phyloP scores from a whole-genome alignment of 2,888 invertebrate species.

The Serrognathus titanus region DNA sequence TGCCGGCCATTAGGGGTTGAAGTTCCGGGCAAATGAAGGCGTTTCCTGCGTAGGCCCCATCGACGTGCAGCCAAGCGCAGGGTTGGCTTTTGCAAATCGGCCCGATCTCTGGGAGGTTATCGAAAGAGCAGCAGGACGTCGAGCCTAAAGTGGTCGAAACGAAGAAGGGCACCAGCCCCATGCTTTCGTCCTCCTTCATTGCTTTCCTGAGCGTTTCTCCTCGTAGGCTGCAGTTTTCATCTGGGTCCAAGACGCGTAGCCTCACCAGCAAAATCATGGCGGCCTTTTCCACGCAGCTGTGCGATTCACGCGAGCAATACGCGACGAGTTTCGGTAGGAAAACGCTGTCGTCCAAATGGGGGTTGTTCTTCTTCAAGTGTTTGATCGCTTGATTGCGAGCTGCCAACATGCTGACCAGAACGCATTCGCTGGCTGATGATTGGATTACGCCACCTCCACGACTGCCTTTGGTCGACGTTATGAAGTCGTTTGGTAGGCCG shows the following conservation, averaged over 20 bases:
- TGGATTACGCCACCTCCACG: constrained; percentile 78
- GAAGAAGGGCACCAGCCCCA: constrained; percentile 78
- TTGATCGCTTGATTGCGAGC: constrained; percentile 71
- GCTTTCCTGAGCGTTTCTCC: constrained; percentile 61
- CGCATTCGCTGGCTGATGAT: constrained; percentile 81
- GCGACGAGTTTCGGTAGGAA: constrained; percentile 75
- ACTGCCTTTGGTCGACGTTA: constrained; percentile 52
- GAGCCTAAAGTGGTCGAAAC: constrained; percentile 81
- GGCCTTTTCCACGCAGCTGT: constrained; percentile 76
- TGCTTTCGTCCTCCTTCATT: constrained; percentile 68
- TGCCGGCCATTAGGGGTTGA: constrained; percentile 60
- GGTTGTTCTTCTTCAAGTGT: constrained; percentile 55
- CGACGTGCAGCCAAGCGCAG: constrained; percentile 81
- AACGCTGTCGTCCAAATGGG: constrained; percentile 60
- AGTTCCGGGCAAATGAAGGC: constrained; percentile 84
- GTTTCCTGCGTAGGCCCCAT: constrained; percentile 85
- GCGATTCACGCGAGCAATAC: constrained; percentile 69
- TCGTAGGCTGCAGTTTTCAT: constrained; percentile 63
- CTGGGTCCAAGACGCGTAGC: constrained; percentile 67
- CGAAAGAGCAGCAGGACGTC: constrained; percentile 80
- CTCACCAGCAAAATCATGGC: constrained; percentile 75
- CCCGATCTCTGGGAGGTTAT: constrained; percentile 75
- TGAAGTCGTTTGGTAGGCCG: constrained; percentile 69
- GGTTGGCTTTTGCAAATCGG: constrained; percentile 62
- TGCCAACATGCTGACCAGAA: constrained; percentile 72